Evolutionary conservation across 2,888 invertebrate genomes (phyloP), one percentile per base, ranked within the genome.

Genomic region (Branchipolynoe longqiensis): DNA sequence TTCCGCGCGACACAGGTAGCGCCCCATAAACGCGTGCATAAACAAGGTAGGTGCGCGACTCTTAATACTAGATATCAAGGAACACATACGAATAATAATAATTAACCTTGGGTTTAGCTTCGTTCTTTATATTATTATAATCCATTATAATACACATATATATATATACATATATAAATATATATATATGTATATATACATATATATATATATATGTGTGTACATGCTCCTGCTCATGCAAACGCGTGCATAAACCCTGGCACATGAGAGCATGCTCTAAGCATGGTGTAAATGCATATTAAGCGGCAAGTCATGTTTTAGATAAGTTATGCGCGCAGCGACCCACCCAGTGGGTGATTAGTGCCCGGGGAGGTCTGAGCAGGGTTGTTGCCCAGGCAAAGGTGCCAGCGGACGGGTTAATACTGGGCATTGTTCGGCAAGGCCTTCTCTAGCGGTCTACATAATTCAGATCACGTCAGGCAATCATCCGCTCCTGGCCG

Each of bases 121-220:
- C n/a, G n/a, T n/a, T n/a, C n/a, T n/a, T n/a, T n/a, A n/a, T n/a
- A n/a, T n/a, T n/a, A n/a, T n/a, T n/a, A n/a, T n/a, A n/a, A n/a
- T n/a, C n/a, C n/a, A n/a, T n/a, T n/a, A n/a, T n/a, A n/a, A 48
- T 48, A 48, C 18, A 48, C 18, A 48, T 48, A 48, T 56, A 83
- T 38, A 83, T 58, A 83, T 81, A 81, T 81, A 81, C 0, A 48
- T 81, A 81, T 48, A 81, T 48, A 81, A 40, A 41, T 40, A 81
- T 81, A 83, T 33, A 83, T 31, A 58, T 59, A 56, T 28, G 48
- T 48, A 81, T 14, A 54, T 59, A 59, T 59, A 83, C 0, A 36
- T 0, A 59, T 31, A 83, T n/a, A 25, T 59, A 59, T 38, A 48
- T 56, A 28, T 25, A 82, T n/a, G n/a, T n/a, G n/a, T n/a, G n/a